A percentile compares a stretch with the other conserved stretches of the same genome.
Evolutionary conservation across 2,113 vertebrate species (phyloP).

Genomic region (Panthera uncia): DNA sequence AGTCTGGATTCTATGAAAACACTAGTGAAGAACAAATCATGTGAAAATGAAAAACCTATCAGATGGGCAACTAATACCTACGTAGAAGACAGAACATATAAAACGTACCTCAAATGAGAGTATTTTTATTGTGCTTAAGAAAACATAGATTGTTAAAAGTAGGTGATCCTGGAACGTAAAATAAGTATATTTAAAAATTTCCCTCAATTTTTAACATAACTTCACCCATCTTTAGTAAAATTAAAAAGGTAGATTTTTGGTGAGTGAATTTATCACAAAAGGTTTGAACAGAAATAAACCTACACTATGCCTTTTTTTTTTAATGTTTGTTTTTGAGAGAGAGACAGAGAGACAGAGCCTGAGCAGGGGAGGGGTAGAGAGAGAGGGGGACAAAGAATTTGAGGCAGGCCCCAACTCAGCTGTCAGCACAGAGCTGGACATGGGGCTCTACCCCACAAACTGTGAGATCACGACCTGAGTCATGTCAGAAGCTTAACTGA

Average conservation of each 20-base stretch:
- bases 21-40: neutral
- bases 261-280: neutral
- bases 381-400: too few relatives aligned
- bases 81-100: neutral
- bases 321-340: too few relatives aligned
- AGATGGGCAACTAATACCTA: neutral
- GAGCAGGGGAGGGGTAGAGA: too few relatives aligned
- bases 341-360: too few relatives aligned
- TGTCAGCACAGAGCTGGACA: too few relatives aligned
- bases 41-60: neutral
- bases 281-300: neutral
- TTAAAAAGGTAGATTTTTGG: neutral
- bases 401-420: too few relatives aligned
- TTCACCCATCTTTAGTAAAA: neutral
- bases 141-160: neutral
- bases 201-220: neutral
- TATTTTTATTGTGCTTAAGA: neutral
- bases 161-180: neutral
- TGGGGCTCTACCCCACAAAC: too few relatives aligned
- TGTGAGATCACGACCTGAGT: too few relatives aligned
- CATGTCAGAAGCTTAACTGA: too few relatives aligned
- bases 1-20: neutral
- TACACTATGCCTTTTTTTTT: neutral
- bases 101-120: neutral
- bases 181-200: neutral